A percentile compares a stretch with the other conserved stretches of the same genome.
Conservation (phyloP, 2,113 vertebrate species). For the Sturnira hondurensis region DNA sequence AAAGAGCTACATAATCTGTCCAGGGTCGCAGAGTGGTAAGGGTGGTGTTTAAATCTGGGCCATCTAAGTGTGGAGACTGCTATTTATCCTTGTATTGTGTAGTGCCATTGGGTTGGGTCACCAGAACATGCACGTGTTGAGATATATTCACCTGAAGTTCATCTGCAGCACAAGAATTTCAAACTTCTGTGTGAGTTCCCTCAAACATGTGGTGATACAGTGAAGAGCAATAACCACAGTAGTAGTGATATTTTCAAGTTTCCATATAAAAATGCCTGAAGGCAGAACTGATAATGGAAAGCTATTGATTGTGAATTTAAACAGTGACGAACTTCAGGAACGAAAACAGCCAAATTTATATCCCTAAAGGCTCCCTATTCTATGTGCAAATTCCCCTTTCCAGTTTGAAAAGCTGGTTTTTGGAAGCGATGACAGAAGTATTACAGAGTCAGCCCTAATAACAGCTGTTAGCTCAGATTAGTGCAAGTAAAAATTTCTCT, state of each 20-base stretch:
- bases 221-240: neutral
- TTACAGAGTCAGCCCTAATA: slow-evolving; percentile 57
- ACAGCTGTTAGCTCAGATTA: slow-evolving; percentile 65
- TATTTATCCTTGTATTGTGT: neutral
- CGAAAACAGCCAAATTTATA: slow-evolving; percentile 5
- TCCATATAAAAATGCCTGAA: neutral
- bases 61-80: neutral
- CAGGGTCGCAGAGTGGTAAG: neutral
- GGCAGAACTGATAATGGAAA: slow-evolving; percentile 13
- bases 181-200: neutral
- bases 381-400: slow-evolving; percentile 52
- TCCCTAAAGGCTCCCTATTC: slow-evolving; percentile 27
- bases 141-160: slow-evolving; percentile 20
- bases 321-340: slow-evolving; percentile 35
- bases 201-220: neutral
- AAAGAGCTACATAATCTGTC: neutral
- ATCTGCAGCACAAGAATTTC: slow-evolving; percentile 1
- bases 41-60: neutral
- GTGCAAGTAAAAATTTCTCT: slow-evolving; percentile 38
- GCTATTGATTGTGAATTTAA: slow-evolving; percentile 45
- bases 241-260: slow-evolving; percentile 7
- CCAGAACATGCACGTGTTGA: neutral
- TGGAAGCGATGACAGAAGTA: slow-evolving; percentile 44
- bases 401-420: slow-evolving; percentile 52
- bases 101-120: neutral